Evolutionary conservation across 2,888 invertebrate species (phyloP).

Genomic region (Lingula anatina): DNA sequence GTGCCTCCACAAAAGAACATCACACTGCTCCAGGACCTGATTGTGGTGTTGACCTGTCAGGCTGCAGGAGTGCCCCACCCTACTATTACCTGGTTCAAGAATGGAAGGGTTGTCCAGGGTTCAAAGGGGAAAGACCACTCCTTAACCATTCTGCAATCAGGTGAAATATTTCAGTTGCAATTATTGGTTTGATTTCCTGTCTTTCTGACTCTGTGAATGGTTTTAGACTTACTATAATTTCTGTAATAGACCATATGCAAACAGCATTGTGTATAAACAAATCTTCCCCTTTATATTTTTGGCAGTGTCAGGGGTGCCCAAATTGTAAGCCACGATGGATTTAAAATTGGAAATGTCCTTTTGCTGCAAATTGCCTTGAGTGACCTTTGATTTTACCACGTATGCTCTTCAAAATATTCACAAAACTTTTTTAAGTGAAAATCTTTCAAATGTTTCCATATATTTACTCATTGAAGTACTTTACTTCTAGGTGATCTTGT

Average conservation of each 20-base stretch:
- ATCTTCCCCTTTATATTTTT: too few species aligned
- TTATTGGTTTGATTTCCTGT: not conserved
- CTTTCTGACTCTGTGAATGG: not conserved
- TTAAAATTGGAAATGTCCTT: too few species aligned
- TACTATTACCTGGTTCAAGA: conserved; percentile 38
- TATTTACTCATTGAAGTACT: not conserved
- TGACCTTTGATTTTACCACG: too few species aligned
- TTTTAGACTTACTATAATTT: too few species aligned
- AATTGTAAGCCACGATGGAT: too few species aligned
- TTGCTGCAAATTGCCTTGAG: too few species aligned
- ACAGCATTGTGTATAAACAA: too few species aligned
- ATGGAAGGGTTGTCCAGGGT: conserved; percentile 27
- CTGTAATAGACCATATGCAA: too few species aligned
- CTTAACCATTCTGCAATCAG: conserved; percentile 34
- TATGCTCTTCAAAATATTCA: too few species aligned
- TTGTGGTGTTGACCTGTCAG: conserved; percentile 42
- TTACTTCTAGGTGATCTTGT: conserved; percentile 32
- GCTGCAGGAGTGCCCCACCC: conserved; percentile 39
- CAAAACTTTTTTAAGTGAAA: too few species aligned
- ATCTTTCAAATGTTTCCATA: not conserved
- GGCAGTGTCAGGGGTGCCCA: too few species aligned
- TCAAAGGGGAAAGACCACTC: conserved; percentile 26
- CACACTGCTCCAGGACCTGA: conserved; percentile 32
- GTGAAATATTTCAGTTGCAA: conserved; percentile 10
- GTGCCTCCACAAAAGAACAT: conserved; percentile 33